Evolutionary conservation across 2,888 invertebrate genomes (phyloP).

Genomic region (Polydrusus pterygomalis): DNA sequence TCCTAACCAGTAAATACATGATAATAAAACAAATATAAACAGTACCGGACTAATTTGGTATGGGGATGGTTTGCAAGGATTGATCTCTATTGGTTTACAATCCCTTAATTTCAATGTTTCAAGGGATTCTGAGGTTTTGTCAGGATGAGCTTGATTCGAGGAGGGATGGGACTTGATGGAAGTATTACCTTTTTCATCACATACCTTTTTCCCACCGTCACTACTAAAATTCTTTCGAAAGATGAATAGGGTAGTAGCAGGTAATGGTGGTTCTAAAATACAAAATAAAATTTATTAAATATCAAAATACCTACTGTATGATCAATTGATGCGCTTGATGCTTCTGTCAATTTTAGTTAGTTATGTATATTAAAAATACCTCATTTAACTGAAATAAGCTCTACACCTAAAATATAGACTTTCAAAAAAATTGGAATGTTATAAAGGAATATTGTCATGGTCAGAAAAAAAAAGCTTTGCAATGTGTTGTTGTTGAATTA

Average conservation of each 20-base stretch:
- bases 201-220: constrained; percentile 61
- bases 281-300: constrained; percentile 18
- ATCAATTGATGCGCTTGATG: no score
- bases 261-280: background rate
- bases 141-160: constrained; percentile 14
- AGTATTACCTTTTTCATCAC: constrained; percentile 51
- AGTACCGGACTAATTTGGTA: constrained; percentile 53
- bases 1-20: background rate
- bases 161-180: constrained; percentile 49
- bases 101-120: constrained; percentile 58
- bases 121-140: constrained; percentile 8
- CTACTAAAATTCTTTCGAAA: constrained; percentile 35
- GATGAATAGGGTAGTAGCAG: background rate
- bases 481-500: no score
- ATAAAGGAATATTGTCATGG: no score
- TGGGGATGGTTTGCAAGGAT: constrained; percentile 57
- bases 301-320: background rate
- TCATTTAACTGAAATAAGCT: no score
- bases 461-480: no score
- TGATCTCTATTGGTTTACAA: constrained; percentile 59
- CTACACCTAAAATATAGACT: no score
- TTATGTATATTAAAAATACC: background rate
- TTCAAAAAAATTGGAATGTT: no score
- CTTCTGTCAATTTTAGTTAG: no score
- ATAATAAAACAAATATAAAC: constrained; percentile 31